These are phyloP conservation scores for Tetrapedia diversipes DNA, from an alignment of 2,888 invertebrate genomes.

Conservation along the genomic window DNA sequence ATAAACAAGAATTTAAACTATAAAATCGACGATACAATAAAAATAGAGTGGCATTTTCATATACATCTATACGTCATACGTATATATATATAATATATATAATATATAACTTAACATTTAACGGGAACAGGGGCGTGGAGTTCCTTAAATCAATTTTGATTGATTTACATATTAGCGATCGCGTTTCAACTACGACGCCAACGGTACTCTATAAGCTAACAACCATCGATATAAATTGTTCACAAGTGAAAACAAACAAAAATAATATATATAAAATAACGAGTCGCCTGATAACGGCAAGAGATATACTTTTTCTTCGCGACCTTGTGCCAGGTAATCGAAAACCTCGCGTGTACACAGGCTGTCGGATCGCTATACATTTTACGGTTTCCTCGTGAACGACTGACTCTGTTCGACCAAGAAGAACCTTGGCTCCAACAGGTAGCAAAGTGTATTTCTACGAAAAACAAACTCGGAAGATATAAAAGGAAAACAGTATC, in stretches of 20 bases:
- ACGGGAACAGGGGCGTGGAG: constrained; percentile 35
- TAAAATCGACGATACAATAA: constrained; percentile 48
- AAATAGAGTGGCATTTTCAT: constrained; percentile 47
- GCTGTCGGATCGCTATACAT: constrained; percentile 7
- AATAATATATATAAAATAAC: constrained; percentile 56
- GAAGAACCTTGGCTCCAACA: too few species aligned
- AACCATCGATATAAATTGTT: constrained; percentile 65
- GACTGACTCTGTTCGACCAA: background rate
- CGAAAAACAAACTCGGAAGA: background rate
- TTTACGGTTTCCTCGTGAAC: background rate
- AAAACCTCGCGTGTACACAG: constrained; percentile 8
- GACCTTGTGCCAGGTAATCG: constrained; percentile 27
- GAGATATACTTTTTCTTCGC: constrained; percentile 25
- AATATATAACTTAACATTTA: constrained; percentile 58
- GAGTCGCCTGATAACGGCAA: constrained; percentile 42
- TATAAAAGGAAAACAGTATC: background rate
- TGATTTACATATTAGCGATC: constrained; percentile 71
- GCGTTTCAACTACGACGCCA: constrained; percentile 49
- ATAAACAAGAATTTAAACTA: constrained; percentile 55
- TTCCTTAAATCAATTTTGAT: constrained; percentile 79
- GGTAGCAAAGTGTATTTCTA: background rate
- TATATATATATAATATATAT: constrained; percentile 32
- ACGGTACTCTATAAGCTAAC: constrained; percentile 50
- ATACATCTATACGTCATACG: constrained; percentile 67
- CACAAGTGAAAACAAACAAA: constrained; percentile 60